phyloP scores from a whole-genome alignment of 2,888 invertebrate species.

The Thalpophila matura region DNA sequence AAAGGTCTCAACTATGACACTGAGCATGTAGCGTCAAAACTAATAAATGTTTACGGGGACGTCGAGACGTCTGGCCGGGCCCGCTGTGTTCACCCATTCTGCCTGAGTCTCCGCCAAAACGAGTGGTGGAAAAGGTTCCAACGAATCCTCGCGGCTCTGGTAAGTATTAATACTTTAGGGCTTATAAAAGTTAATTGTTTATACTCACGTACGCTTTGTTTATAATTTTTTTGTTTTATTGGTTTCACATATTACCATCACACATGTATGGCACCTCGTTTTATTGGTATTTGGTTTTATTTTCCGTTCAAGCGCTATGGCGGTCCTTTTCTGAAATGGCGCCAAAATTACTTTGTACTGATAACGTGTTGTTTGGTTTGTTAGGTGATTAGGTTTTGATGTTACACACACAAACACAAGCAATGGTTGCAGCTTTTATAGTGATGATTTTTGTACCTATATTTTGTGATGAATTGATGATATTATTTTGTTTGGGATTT shows the following conservation, averaged over 20 bases:
- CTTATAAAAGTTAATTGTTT: conserved; percentile 25
- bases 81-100: conserved; percentile 57
- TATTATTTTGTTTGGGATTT: not conserved
- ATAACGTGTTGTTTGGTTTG: conserved; percentile 2
- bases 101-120: conserved; percentile 72
- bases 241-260: not conserved
- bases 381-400: not conserved
- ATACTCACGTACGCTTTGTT: conserved; percentile 27
- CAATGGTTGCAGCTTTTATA: not conserved
- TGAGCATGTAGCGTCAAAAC: conserved; percentile 85
- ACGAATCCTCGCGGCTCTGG: conserved; percentile 71
- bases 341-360: conserved; percentile 35
- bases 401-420: not conserved
- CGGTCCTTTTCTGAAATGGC: conserved; percentile 26
- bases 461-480: not conserved
- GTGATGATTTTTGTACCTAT: not conserved
- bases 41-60: conserved; percentile 81
- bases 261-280: conserved; percentile 9
- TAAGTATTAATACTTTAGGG: conserved; percentile 59
- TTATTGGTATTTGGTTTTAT: conserved; percentile 3
- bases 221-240: conserved; percentile 22
- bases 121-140: conserved; percentile 67
- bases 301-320: conserved; percentile 17
- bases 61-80: conserved; percentile 73
- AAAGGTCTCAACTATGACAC: conserved; percentile 87